Percentiles rank a stretch among this genome's conserved stretches.
Conservation (phyloP, 2,888 invertebrate species). For the Orthonevra nobilis region DNA sequence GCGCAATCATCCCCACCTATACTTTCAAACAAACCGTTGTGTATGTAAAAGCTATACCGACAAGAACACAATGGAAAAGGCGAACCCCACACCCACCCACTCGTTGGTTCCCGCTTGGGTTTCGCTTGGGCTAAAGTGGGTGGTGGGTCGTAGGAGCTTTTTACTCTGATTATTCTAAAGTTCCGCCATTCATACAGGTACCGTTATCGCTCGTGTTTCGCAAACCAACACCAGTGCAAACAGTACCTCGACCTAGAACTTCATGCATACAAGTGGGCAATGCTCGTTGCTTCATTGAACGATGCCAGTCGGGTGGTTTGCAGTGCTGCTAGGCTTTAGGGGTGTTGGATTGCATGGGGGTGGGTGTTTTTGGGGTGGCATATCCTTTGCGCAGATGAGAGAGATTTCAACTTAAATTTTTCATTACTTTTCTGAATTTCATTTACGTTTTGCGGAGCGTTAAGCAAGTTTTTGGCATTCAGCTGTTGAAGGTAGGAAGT, state of each 20-base stretch:
- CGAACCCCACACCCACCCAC: slow-evolving; percentile 3
- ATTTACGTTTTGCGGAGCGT: slow-evolving; percentile 1
- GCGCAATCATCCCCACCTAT: slow-evolving; percentile 22
- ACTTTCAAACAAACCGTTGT: background rate
- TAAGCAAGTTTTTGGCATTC: too few species aligned
- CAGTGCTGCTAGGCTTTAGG: background rate
- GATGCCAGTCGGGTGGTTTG: slow-evolving; percentile 18
- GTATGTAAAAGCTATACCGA: background rate
- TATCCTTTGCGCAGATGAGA: slow-evolving; percentile 51
- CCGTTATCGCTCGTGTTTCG: slow-evolving; percentile 26
- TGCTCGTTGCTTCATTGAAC: slow-evolving; percentile 63
- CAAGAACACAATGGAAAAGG: slow-evolving; percentile 41
- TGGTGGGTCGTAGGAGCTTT: slow-evolving; percentile 33
- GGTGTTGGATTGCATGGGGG: background rate
- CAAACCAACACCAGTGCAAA: slow-evolving; percentile 35
- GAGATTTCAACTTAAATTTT: slow-evolving; percentile 38
- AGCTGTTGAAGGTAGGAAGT: too few species aligned
- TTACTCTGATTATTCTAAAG: slow-evolving; percentile 21
- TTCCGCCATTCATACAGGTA: slow-evolving; percentile 51
- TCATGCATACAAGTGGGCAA: slow-evolving; percentile 70
- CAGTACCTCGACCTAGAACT: slow-evolving; percentile 67
- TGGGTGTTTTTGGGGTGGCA: background rate
- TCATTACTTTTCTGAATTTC: background rate
- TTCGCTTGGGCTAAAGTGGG: background rate
- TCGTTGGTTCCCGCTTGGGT: slow-evolving; percentile 11